Conservation (phyloP, 1,140 invertebrate species). For the Drosophila arawakana region DNA sequence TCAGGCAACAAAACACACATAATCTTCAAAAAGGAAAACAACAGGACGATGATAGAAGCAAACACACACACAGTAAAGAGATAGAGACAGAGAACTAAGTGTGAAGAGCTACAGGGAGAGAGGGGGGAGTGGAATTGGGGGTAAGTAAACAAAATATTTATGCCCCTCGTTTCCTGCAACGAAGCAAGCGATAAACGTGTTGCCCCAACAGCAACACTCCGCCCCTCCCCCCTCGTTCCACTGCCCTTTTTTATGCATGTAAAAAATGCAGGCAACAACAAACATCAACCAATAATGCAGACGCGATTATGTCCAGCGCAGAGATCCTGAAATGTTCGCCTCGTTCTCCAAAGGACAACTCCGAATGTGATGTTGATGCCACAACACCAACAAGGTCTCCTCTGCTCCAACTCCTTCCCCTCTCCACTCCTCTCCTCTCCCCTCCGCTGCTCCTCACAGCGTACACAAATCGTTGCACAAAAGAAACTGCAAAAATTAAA, state of each 20-base stretch:
- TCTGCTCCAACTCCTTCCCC: too few relatives aligned
- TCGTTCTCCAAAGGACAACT: constrained; percentile 54
- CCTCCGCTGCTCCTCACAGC: not conserved
- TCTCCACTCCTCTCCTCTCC: too few relatives aligned
- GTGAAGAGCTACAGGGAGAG: not conserved
- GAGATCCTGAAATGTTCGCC: constrained; percentile 12
- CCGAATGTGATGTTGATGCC: constrained; percentile 76
- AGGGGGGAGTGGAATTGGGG: constrained; percentile 20
- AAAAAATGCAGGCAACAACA: constrained; percentile 70
- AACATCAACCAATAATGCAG: constrained; percentile 84
- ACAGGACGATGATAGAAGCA: constrained; percentile 54
- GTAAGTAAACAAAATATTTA: constrained; percentile 80
- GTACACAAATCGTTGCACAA: constrained; percentile 41
- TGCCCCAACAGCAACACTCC: constrained; percentile 4
- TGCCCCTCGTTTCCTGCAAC: constrained; percentile 42
- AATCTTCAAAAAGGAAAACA: constrained; percentile 85
- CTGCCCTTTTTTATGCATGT: constrained; percentile 20
- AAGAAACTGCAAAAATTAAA: constrained; percentile 68
- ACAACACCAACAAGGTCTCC: constrained; percentile 16
- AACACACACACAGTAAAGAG: constrained; percentile 15
- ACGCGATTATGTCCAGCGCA: constrained; percentile 81
- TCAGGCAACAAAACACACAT: constrained; percentile 84
- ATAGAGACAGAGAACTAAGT: constrained; percentile 14
- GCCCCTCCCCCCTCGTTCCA: not conserved
- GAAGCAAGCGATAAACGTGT: constrained; percentile 62